These are phyloP conservation scores for Aegypius monachus DNA, from an alignment of 2,113 vertebrate species.

Conservation along the genomic window DNA sequence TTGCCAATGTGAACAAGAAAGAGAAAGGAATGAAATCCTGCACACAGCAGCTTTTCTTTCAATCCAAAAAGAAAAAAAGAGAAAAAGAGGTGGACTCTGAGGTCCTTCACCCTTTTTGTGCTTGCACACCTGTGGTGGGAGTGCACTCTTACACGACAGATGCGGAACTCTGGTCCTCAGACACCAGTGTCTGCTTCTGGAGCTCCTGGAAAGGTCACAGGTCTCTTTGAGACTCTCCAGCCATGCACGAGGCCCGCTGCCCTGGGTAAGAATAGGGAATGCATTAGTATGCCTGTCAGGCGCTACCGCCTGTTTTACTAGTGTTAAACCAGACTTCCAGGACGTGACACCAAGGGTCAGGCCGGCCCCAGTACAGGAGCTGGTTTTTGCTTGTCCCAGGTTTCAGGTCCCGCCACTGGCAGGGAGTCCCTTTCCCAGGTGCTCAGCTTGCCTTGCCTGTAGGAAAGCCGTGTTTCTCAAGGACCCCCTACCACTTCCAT, in stretches of 20 bases:
- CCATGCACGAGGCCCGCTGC: accelerated
- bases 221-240: not conserved
- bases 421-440: not conserved
- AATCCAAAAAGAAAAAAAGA: no score
- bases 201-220: not conserved
- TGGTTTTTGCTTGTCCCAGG: not conserved
- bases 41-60: not conserved
- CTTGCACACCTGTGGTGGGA: not conserved
- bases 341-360: no score
- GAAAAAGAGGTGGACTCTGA: no score
- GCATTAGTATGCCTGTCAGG: no score
- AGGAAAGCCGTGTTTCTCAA: not conserved
- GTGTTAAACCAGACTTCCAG: not conserved
- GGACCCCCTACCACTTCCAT: not conserved
- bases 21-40: not conserved
- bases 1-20: not conserved
- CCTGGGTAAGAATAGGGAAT: not conserved
- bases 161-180: no score
- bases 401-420: not conserved
- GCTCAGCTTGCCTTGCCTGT: not conserved
- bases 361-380: no score
- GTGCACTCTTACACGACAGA: no score
- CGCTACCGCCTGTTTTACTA: accelerated
- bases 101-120: not conserved
- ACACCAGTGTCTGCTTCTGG: not conserved